phyloP scores from a whole-genome alignment of 2,113 vertebrate genomes.

The Canis aureus region DNA sequence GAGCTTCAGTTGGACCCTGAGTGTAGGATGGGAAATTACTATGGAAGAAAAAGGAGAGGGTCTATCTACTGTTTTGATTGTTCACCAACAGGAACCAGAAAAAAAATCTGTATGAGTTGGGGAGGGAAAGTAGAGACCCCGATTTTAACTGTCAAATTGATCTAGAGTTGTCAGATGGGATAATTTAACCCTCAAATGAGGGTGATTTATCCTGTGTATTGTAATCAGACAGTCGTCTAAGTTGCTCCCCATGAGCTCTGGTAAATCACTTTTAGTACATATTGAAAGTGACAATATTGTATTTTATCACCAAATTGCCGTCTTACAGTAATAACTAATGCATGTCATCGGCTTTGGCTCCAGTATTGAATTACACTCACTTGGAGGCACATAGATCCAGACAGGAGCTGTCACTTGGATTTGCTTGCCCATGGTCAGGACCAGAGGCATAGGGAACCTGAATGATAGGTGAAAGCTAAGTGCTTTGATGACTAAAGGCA shows the following conservation, averaged over 20 bases:
- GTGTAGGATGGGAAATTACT: background rate
- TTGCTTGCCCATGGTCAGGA: background rate
- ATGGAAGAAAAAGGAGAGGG: background rate
- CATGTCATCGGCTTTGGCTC: constrained; percentile 48
- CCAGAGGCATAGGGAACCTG: background rate
- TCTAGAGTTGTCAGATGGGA: constrained; percentile 69
- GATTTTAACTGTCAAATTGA: constrained; percentile 72
- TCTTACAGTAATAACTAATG: constrained; percentile 78
- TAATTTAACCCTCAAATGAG: constrained; percentile 72
- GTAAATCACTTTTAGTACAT: constrained; percentile 78
- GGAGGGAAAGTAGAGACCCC: background rate
- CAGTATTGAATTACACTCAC: background rate
- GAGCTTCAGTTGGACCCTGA: background rate
- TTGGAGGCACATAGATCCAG: constrained; percentile 12
- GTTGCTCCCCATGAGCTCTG: constrained; percentile 65
- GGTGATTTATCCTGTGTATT: constrained; percentile 73
- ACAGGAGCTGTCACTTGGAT: background rate
- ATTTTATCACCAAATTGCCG: constrained; percentile 78
- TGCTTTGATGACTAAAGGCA: background rate
- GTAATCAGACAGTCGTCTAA: constrained; percentile 78
- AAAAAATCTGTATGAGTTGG: constrained; percentile 45
- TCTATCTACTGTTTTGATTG: constrained; percentile 24
- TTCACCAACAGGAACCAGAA: background rate
- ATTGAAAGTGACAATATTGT: constrained; percentile 81
- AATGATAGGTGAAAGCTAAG: background rate